Base-by-base conservation (phyloP, 2,113 vertebrate genomes). In the Psittacara wagleri region DNA sequence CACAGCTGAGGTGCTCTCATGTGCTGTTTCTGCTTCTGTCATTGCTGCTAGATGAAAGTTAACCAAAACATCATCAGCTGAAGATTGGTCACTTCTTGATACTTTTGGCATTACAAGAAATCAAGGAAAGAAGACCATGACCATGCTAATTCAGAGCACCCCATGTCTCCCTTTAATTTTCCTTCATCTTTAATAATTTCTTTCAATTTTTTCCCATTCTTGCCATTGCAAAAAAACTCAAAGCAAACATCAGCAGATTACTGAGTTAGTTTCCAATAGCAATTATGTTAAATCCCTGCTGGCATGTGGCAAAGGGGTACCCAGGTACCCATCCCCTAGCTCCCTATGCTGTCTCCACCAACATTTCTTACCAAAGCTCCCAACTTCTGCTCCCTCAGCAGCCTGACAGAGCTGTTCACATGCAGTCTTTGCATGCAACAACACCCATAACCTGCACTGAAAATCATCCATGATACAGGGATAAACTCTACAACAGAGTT, bases 141-240 rank as follows among this genome's bases (percentile, higher is more conserved):
- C 3, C 4, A 7, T 20, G 13, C 11, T 39, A 48, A 73, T 64
- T 68, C 46, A 75, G 61, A 75, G 17, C 2, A 39, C 13, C n/a
- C 25, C 15, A 4, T 6, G 5, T 49, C 73, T 76, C 20, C 35
- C 16, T 80, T 77, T 37, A 49, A 10, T 77, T 67, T 93, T 73
- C 28, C 64, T 51, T 41, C 0, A 54, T 43, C 86, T 70, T 18
- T 17, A 88, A 61, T 23, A 25, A 2, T 35, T 59, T 10, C 19
- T 22, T 57, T n/a, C 19, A 20, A 2, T 43, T 46, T 62, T 51
- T 2, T 4, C 24, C 20, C 4, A 0, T 7, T 37, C 29, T 28
- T 64, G 7, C 6, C 3, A 18, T 67, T 52, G 6, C 1, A 48
- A 75, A 55, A 55, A 83, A 74, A 16, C 49, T 8, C 7, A 77